phyloP scores from a whole-genome alignment of 2,113 vertebrate genomes.

The Cololabis saira region DNA sequence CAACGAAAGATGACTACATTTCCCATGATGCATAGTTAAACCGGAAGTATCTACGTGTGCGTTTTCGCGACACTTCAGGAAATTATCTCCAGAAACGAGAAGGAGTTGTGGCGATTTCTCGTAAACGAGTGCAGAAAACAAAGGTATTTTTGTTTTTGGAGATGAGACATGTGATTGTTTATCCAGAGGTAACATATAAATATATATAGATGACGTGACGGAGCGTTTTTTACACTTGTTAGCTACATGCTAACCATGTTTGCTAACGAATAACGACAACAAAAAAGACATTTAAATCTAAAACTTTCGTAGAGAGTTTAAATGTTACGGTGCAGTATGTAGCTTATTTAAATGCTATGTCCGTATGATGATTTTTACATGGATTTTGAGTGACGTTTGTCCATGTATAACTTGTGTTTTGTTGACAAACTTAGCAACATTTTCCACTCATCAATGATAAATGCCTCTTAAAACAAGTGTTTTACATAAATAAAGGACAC shows the following conservation, averaged over 20 bases:
- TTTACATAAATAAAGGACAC: too few species aligned
- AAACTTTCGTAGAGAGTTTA: background rate
- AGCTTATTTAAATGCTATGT: background rate
- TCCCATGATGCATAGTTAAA: conserved; percentile 35
- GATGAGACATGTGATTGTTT: rapidly evolving
- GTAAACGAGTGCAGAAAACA: conserved; percentile 16
- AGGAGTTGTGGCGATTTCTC: conserved; percentile 30
- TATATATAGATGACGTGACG: background rate
- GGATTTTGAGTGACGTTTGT: too few species aligned
- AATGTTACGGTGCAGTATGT: background rate
- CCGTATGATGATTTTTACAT: too few species aligned
- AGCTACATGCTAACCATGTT: conserved; percentile 55
- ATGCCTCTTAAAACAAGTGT: too few species aligned
- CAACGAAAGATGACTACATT: conserved; percentile 42
- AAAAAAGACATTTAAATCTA: background rate
- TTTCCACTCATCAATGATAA: too few species aligned
- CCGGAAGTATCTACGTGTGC: conserved; percentile 76
- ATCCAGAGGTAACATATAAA: background rate
- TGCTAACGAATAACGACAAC: conserved; percentile 32
- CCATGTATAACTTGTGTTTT: too few species aligned
- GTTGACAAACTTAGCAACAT: too few species aligned
- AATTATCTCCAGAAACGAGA: conserved; percentile 37
- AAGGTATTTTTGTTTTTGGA: conserved; percentile 32
- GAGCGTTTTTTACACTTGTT: conserved; percentile 13
- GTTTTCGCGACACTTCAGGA: conserved; percentile 65